These are phyloP conservation scores for Nomada goodeniana DNA, from an alignment of 2,888 invertebrate species.

Conservation along the genomic window DNA sequence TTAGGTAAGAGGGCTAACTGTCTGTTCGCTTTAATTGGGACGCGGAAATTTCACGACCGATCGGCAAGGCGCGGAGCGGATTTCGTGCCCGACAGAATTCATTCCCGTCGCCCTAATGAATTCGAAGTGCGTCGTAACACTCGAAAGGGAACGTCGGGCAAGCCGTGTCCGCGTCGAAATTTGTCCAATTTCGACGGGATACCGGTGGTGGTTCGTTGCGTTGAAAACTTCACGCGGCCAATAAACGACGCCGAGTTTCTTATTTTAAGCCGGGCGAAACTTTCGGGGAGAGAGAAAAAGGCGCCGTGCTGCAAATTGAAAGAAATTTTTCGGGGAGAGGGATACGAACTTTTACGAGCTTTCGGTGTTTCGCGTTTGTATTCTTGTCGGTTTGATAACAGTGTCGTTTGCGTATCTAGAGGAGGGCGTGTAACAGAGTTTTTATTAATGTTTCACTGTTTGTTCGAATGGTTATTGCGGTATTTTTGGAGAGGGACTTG, in stretches of 20 bases:
- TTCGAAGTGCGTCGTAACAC: conserved; percentile 60
- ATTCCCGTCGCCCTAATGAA: conserved; percentile 65
- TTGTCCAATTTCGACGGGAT: conserved; percentile 12
- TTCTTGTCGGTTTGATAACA: not conserved
- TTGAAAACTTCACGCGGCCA: conserved; percentile 1
- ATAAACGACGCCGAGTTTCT: conserved; percentile 42
- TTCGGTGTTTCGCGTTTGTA: not conserved
- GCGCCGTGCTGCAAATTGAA: too few relatives aligned
- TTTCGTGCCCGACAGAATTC: conserved; percentile 46
- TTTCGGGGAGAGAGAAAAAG: conserved; percentile 4
- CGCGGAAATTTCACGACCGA: conserved; percentile 52
- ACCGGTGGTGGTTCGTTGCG: not conserved
- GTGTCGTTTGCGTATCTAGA: not conserved
- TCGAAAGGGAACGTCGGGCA: conserved; percentile 33
- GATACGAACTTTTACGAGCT: too few relatives aligned
- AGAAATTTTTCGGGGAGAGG: not conserved
- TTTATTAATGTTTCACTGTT: not conserved
- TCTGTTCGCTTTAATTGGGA: conserved; percentile 68
- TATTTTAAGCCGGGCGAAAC: conserved; percentile 30
- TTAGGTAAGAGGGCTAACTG: conserved; percentile 65
- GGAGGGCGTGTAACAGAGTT: not conserved
- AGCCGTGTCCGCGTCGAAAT: conserved; percentile 46
- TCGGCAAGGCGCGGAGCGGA: conserved; percentile 45
- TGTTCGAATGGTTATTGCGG: not conserved
- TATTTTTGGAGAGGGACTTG: not conserved